Evolutionary conservation across 2,797 vertebrate genomes (phyloP), one percentile per base, ranked within the genome.

Genomic region (Melanogrammus aeglefinus): DNA sequence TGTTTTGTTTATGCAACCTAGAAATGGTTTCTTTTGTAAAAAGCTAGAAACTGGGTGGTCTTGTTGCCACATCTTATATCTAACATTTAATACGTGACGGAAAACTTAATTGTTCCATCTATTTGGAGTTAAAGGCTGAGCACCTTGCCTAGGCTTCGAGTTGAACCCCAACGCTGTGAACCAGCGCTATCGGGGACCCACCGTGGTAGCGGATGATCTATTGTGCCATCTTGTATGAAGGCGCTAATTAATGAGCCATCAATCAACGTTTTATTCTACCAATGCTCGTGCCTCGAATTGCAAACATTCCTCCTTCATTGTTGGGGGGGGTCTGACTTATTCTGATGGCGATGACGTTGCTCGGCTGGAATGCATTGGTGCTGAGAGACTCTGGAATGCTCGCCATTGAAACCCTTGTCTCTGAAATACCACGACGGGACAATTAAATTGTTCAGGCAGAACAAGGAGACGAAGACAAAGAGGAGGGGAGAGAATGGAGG

Each of bases 331-430:
- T n/a, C 88, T 72, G 75, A 85, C 79, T 81, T 51, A 91, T 91
- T 91, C 90, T 91, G 89, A 91, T 87, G 91, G 88, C 92, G 89
- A 89, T 92, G 86, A 90, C 90, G 85, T 90, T 87, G 88, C 90
- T 90, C 88, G 72, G 72, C 81, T 88, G 93, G 93, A 94, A 94
- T 93, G 92, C 88, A 83, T 89, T 88, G 83, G 88, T n/a, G 85
- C 79, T 82, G 81, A 78, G 24, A 36, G 77, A 82, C 86, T 77
- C 82, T 90, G 90, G 91, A 92, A 92, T 92, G 88, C 75, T 7
- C 75, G 72, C 86, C 87, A 87, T 89, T 90, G 78, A 89, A 80
- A 83, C 82, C 38, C 80, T 86, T 86, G 87, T 87, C 83, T 78
- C 86, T 78, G 88, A 88, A 91, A 91, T 90, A 80, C 69, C 77